phyloP scores from a whole-genome alignment of 2,888 invertebrate species.

The Aphelenchoides bicaudatus region DNA sequence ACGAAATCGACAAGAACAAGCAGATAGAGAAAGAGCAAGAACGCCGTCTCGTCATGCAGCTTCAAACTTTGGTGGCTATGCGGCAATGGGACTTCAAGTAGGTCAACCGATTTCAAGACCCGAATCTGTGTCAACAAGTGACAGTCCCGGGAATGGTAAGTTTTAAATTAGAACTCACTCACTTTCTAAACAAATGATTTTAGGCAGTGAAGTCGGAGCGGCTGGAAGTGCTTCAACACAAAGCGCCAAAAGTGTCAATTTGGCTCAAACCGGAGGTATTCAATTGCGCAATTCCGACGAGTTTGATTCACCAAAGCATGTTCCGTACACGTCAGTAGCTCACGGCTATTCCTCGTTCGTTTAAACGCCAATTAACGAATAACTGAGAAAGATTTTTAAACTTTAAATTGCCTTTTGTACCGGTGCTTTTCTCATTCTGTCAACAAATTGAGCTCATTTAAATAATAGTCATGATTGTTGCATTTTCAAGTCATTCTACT shows the following conservation, averaged over 20 bases:
- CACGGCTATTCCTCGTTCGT: conserved; percentile 9
- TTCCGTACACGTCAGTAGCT: background rate
- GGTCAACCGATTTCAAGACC: background rate
- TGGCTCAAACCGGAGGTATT: background rate
- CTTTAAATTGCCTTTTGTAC: too few relatives aligned
- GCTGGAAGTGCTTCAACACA: conserved; percentile 3
- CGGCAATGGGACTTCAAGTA: background rate
- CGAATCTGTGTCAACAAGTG: background rate
- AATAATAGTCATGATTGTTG: too few relatives aligned
- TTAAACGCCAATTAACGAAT: too few relatives aligned
- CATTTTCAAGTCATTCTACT: too few relatives aligned
- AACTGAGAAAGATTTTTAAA: too few relatives aligned
- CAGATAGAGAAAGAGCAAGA: background rate
- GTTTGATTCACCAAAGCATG: conserved; percentile 6
- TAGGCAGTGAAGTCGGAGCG: background rate
- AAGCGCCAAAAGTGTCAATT: conserved; percentile 7
- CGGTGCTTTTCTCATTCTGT: too few relatives aligned
- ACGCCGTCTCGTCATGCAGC: background rate
- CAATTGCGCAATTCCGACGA: conserved; percentile 8
- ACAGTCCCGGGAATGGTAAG: background rate
- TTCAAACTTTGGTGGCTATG: conserved; percentile 1
- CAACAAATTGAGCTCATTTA: too few relatives aligned
- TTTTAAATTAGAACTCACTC: background rate
- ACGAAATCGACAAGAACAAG: conserved; percentile 26
- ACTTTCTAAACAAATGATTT: background rate